phyloP scores from a whole-genome alignment of 23 tunicate species.

The Clavelina lepadiformis region DNA sequence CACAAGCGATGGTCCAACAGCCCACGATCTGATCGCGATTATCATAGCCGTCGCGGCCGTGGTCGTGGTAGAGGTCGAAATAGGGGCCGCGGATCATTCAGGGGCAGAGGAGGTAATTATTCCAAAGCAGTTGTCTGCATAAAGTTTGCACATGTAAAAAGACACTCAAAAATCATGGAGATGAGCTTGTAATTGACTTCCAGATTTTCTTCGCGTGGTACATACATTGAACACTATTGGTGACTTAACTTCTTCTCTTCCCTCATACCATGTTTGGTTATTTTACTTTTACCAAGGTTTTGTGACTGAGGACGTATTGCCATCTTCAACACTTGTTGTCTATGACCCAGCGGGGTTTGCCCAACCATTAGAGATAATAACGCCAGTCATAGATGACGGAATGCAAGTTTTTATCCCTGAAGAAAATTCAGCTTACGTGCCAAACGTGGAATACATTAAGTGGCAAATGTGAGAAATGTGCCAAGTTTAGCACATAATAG shows the following conservation, averaged over 20 bases:
- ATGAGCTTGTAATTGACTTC: no score
- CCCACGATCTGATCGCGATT: constrained; percentile 22
- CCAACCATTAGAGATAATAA: constrained; percentile 20
- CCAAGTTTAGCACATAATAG: no score
- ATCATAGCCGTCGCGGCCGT: constrained; percentile 34
- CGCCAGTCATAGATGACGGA: constrained; percentile 43
- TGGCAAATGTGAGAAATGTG: constrained; percentile 95
- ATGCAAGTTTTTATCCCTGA: constrained; percentile 19
- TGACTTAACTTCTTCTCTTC: no score
- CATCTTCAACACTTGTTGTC: constrained; percentile 42
- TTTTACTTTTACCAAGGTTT: no score
- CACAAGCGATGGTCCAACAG: constrained; percentile 24
- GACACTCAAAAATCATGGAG: no score
- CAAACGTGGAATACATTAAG: constrained; percentile 58
- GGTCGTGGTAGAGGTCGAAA: constrained; percentile 76
- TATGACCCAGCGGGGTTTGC: constrained; percentile 42
- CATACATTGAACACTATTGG: no score
- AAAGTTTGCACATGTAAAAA: no score
- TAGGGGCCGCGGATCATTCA: constrained; percentile 51
- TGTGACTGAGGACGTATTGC: constrained; percentile 19
- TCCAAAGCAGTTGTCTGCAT: no score
- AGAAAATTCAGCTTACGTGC: constrained; percentile 9
- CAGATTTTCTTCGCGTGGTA: no score
- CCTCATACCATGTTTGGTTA: no score
- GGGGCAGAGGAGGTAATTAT: no score